Conservation (phyloP, 2,113 vertebrate genomes). For the Trogon melanurus region DNA sequence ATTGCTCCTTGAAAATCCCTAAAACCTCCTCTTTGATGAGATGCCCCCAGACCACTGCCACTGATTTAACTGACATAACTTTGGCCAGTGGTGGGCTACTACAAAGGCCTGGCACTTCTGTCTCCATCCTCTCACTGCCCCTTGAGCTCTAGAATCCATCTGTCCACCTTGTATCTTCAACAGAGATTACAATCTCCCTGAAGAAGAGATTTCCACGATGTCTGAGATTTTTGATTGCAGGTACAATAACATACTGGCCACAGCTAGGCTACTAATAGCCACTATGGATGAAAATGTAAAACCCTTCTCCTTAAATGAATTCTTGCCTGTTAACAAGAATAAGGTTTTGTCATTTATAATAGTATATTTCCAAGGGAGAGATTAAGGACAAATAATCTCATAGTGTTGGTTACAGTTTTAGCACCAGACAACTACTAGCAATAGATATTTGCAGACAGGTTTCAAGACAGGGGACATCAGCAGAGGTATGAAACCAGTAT, state of each 20-base stretch:
- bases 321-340: neutral
- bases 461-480: rapidly evolving
- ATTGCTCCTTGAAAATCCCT: neutral
- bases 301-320: neutral
- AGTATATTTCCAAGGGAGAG: neutral
- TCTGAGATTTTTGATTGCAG: neutral
- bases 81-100: neutral
- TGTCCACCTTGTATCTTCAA: neutral
- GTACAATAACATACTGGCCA: neutral
- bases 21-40: neutral
- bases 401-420: neutral
- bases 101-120: neutral
- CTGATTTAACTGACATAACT: neutral
- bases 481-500: rapidly evolving
- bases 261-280: neutral
- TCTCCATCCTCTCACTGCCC: neutral
- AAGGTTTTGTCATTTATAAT: neutral
- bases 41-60: neutral
- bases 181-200: neutral
- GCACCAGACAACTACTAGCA: neutral
- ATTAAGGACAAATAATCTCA: neutral
- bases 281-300: neutral
- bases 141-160: neutral
- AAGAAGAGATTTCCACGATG: neutral
- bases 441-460: neutral